Evolutionary conservation across 2,797 vertebrate genomes (phyloP), one percentile per base, ranked within the genome.

Genomic region (Gastrophryne carolinensis): DNA sequence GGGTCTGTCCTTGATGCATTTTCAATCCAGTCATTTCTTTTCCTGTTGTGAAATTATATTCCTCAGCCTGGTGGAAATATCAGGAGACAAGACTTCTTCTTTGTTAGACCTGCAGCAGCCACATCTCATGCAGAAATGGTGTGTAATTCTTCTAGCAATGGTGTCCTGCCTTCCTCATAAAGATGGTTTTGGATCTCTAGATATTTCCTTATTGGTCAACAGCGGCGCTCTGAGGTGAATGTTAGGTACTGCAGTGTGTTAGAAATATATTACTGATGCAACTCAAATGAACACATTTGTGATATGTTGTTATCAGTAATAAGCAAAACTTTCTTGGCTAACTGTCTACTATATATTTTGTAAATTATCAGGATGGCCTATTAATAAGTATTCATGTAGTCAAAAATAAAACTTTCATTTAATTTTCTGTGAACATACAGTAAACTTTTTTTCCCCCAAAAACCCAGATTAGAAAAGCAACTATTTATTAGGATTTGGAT

Each of bases 141-240:
- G n/a, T n/a, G n/a, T n/a, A n/a, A n/a, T n/a, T n/a, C 12, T 37
- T 47, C 24, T n/a, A 26, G 60, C 37, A 19, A 56, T 72, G n/a
- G n/a, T 81, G 80, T 62, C 23, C 72, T 35, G 60, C 41, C 37
- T 63, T 13, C 37, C 39, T 63, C 24, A 54, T 27, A 23, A 12
- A 13, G 21, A 12, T 6, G 29, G n/a, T n/a, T n/a, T n/a, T 26
- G 7, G 2, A n/a, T 8, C 23, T 17, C 26, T 29, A 54, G 7
- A 29, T 56, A 12, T 1, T n/a, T n/a, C 24, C n/a, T 56, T 8
- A 56, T 30, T 27, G 24, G 26, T 23, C 5, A 50, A 50, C 78
- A 80, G 83, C 81, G 79, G 63, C 81, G 73, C 80, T 68, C 62
- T 80, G 79, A 58, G 81, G 65, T 19, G 15, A 3, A 56, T 24